These are phyloP conservation scores for Halichoerus grypus DNA, from an alignment of 2,113 vertebrate species.

Conservation along the genomic window DNA sequence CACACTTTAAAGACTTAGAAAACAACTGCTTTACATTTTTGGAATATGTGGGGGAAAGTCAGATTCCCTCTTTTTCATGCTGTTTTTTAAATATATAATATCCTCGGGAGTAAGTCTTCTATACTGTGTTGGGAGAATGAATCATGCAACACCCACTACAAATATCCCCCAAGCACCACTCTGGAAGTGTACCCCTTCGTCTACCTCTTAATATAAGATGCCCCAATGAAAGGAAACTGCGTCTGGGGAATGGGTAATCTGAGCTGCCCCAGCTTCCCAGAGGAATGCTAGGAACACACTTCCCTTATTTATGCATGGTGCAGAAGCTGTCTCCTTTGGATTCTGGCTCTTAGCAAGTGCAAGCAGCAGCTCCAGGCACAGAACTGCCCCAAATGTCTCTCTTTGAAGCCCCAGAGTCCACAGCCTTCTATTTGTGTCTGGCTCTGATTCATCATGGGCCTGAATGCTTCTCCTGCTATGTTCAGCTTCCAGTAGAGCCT, in stretches of 20 bases:
- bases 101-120: neutral
- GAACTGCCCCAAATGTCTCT: slow-evolving; percentile 65
- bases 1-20: neutral
- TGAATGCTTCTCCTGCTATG: slow-evolving; percentile 63
- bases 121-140: neutral
- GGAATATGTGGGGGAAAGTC: neutral
- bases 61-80: neutral
- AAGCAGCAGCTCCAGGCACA: slow-evolving; percentile 44
- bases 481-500: slow-evolving; percentile 47
- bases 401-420: slow-evolving; percentile 74
- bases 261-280: slow-evolving; percentile 74
- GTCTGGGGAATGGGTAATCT: slow-evolving; percentile 64
- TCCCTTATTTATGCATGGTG: slow-evolving; percentile 68
- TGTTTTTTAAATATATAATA: neutral
- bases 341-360: slow-evolving; percentile 61
- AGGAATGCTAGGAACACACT: slow-evolving; percentile 62
- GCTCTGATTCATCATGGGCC: slow-evolving; percentile 50
- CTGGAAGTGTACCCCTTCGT: slow-evolving; percentile 24
- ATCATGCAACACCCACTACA: neutral
- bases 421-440: slow-evolving; percentile 68
- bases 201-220: slow-evolving; percentile 65
- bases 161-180: neutral
- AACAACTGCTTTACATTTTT: neutral
- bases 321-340: slow-evolving; percentile 67
- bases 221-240: slow-evolving; percentile 65